Percentiles rank a stretch among this genome's conserved stretches.
These are phyloP conservation scores for Calliphora vicina DNA, from an alignment of 1,140 invertebrate species.

Conservation along the genomic window DNA sequence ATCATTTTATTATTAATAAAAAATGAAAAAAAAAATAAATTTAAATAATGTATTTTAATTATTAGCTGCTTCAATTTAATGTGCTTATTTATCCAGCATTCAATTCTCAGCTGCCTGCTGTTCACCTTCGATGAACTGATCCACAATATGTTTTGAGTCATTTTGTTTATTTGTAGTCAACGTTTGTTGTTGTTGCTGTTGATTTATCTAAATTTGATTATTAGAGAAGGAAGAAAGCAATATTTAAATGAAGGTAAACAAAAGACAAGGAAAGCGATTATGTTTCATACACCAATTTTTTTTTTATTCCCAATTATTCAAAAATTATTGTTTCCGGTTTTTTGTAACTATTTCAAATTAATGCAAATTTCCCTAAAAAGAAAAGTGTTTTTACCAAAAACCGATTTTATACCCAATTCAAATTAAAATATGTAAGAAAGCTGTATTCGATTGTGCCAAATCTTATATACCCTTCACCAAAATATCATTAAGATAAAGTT, in stretches of 20 bases:
- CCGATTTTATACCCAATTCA: too few relatives aligned
- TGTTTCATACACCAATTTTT: too few relatives aligned
- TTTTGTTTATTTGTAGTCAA: neutral
- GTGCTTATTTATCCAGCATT: neutral
- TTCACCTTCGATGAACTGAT: slow-evolving; percentile 22
- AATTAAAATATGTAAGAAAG: too few relatives aligned
- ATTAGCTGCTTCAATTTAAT: neutral
- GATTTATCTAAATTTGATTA: neutral
- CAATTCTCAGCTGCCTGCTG: slow-evolving; percentile 8
- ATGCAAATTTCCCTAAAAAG: too few relatives aligned
- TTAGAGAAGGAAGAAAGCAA: neutral
- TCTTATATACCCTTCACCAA: too few relatives aligned
- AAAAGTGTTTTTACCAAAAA: too few relatives aligned
- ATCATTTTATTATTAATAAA: slow-evolving; percentile 36
- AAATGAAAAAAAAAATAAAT: slow-evolving; percentile 23
- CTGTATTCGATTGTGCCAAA: too few relatives aligned
- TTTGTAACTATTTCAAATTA: too few relatives aligned
- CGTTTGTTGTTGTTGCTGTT: neutral
- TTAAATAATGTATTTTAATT: neutral
- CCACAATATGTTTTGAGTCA: slow-evolving; percentile 14
- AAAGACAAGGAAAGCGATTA: too few relatives aligned
- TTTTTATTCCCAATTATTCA: too few relatives aligned
- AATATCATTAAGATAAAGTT: too few relatives aligned
- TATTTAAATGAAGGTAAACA: neutral
- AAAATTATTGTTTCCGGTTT: too few relatives aligned